Conservation (phyloP, 2,888 invertebrate species). For the Caenorhabditis drosophilae region DNA sequence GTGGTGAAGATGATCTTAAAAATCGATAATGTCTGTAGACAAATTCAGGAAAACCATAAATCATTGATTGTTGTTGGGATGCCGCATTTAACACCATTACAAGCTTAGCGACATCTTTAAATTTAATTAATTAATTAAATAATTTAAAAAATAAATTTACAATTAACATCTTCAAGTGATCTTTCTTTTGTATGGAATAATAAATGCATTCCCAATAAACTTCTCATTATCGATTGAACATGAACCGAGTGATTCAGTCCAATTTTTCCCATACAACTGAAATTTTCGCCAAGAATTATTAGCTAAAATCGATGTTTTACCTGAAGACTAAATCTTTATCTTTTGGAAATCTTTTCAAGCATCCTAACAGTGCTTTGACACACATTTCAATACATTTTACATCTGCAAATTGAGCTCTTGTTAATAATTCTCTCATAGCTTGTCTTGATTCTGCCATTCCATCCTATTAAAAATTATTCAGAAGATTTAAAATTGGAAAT, state of each 20-base stretch:
- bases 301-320: constrained; percentile 37
- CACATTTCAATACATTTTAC: constrained; percentile 83
- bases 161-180: constrained; percentile 82
- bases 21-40: constrained; percentile 85
- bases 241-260: constrained; percentile 88
- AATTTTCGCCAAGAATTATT: constrained; percentile 3
- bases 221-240: constrained; percentile 85
- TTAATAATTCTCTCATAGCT: constrained; percentile 87
- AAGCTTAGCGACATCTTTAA: constrained; percentile 80
- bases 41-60: constrained; percentile 88
- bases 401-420: constrained; percentile 73
- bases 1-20: constrained; percentile 47
- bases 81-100: constrained; percentile 94
- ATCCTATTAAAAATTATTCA: constrained; percentile 75
- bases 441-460: constrained; percentile 91
- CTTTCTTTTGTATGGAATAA: constrained; percentile 95
- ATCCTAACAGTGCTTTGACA: constrained; percentile 87
- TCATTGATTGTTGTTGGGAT: constrained; percentile 85
- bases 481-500: not conserved
- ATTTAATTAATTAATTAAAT: not conserved
- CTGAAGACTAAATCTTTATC: constrained; percentile 72
- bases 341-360: constrained; percentile 90
- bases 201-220: constrained; percentile 88
- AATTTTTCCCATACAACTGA: constrained; percentile 78
- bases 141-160: constrained; percentile 27